A percentile compares a stretch with the other conserved stretches of the same genome.
Evolutionary conservation across 2,888 invertebrate species (phyloP).

Genomic region (Micropterix aruncella): DNA sequence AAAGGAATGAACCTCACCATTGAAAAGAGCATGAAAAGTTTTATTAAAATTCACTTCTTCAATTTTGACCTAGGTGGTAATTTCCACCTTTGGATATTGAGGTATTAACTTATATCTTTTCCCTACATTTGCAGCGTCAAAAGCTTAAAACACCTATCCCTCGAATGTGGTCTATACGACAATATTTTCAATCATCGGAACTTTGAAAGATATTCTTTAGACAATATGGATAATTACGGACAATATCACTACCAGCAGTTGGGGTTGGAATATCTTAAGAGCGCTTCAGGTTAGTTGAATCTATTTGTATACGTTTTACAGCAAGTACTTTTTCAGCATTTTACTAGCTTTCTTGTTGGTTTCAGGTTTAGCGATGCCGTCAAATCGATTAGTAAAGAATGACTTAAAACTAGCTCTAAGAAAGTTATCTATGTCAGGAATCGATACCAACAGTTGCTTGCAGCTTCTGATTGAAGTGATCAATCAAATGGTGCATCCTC

Average conservation of each 20-base stretch:
- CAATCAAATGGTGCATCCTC: conserved; percentile 48
- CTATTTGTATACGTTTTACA: conserved; percentile 3
- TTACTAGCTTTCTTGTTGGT: not conserved
- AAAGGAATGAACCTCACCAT: no score
- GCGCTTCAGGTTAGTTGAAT: conserved; percentile 8
- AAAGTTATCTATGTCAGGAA: conserved; percentile 39
- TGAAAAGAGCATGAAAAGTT: not conserved
- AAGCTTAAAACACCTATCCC: conserved; percentile 7
- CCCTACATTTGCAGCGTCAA: conserved; percentile 6
- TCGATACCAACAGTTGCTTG: conserved; percentile 87
- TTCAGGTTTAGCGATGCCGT: conserved; percentile 26
- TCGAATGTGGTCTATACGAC: conserved; percentile 9
- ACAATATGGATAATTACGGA: not conserved
- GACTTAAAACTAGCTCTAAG: conserved; percentile 29
- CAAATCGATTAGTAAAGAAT: conserved; percentile 29
- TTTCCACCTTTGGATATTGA: no score
- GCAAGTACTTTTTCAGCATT: not conserved
- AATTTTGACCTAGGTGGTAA: no score
- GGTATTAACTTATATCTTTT: no score
- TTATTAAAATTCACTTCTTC: not conserved
- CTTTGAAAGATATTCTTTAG: conserved; percentile 7
- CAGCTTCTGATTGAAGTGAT: conserved; percentile 87
- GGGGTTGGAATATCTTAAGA: conserved; percentile 11
- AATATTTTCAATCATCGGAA: conserved; percentile 7
- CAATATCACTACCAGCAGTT: conserved; percentile 12